Evolutionary conservation across 2,888 invertebrate genomes (phyloP), one percentile per base, ranked within the genome.

Genomic region (Cheiracanthium punctorium): DNA sequence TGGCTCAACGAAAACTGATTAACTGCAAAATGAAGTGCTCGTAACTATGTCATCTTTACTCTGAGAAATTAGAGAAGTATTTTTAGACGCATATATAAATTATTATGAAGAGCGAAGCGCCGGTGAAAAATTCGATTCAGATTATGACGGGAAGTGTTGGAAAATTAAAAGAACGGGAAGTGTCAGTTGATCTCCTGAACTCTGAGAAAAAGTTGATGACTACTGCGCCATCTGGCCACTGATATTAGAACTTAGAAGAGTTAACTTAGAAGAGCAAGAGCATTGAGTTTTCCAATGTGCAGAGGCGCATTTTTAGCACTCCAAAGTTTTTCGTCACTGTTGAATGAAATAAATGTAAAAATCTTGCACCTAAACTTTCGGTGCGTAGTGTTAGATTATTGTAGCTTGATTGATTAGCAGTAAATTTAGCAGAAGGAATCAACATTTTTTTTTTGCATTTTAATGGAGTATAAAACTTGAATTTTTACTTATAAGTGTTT

Each of bases 41-140:
- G 58, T 2, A 24, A 58, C 58, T 58, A 24, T 58, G 24, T 58
- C 58, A 24, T 24, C 48, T 58, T 58, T 58, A 58, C 24, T 24
- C 41, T 80, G 71, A 64, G 71, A 80, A 33, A 32, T 79, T 32
- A 10, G 37, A 7, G 32, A 28, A 52, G 58, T 32, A 58, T 32
- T 32, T 64, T 43, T 52, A 70, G 48, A 70, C 41, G 58, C 7
- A 72, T 72, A 80, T 72, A 72, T 29, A 30, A 80, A 80, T 43
- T 71, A 70, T 80, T 71, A 80, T 80, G 58, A 80, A 71, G 79
- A 71, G 70, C 70, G 58, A 71, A 80, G 33, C 37, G 58, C 64
- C 52, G 71, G 64, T 58, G 71, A 70, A 71, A 80, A 80, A 80
- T 71, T 43, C 71, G 58, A 58, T 20, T 52, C 24, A 41, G 52